phyloP scores from a whole-genome alignment of 2,797 vertebrate genomes.

The Acanthornis magna region DNA sequence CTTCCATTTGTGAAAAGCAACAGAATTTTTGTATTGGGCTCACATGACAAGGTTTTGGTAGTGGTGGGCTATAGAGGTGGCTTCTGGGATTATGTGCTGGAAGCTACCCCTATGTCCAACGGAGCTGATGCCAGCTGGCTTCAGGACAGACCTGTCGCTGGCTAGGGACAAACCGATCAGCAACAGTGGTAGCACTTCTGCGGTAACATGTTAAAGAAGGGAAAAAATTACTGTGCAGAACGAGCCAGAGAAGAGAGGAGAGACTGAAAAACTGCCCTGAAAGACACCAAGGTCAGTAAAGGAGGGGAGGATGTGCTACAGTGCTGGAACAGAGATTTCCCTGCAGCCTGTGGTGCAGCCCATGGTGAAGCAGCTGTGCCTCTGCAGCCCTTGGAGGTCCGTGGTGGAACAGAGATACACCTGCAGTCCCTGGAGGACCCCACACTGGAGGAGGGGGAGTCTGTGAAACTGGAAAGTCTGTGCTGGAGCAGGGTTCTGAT shows the following conservation, averaged over 20 bases:
- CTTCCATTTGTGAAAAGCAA: not conserved
- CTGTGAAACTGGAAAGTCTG: not conserved
- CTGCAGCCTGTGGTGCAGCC: fast-evolving
- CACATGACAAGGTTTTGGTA: not conserved
- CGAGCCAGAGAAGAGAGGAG: not conserved
- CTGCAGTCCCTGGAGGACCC: not conserved
- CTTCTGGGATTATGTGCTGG: not conserved
- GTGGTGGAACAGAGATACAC: not conserved
- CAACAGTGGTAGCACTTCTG: not conserved
- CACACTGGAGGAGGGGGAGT: not conserved
- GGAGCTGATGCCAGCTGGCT: not conserved
- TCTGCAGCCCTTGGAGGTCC: not conserved
- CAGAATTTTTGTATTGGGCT: not conserved
- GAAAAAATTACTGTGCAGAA: not conserved
- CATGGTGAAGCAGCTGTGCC: not conserved
- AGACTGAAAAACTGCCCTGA: not conserved
- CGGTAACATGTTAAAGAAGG: not conserved
- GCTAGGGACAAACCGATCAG: not conserved
- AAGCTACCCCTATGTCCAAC: not conserved
- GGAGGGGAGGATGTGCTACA: fast-evolving
- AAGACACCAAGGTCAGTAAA: not conserved
- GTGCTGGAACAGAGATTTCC: not conserved
- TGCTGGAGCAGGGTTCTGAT: not conserved
- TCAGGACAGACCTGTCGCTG: fast-evolving
- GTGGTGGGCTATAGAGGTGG: not conserved